These are phyloP conservation scores for Ctenicera cuprea DNA, from an alignment of 2,888 invertebrate species.

Conservation along the genomic window DNA sequence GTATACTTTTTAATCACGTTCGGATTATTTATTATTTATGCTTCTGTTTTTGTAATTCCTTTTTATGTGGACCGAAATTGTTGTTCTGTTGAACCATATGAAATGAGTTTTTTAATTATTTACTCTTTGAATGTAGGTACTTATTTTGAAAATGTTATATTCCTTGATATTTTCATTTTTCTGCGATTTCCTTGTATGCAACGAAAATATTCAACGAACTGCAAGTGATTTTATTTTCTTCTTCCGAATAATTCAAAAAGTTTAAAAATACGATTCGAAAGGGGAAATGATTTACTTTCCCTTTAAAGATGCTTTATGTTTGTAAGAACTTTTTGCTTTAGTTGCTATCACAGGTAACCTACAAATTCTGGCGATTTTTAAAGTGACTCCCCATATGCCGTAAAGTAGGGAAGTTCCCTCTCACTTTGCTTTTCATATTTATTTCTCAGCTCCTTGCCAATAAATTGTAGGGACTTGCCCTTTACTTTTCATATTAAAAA, in stretches of 20 bases:
- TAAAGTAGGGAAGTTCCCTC: conserved; percentile 46
- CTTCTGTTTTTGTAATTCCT: conserved; percentile 49
- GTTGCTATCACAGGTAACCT: conserved; percentile 29
- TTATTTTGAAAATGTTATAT: conserved; percentile 1
- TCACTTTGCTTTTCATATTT: conserved; percentile 50
- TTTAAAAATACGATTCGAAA: not conserved
- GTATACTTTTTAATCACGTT: conserved; percentile 60
- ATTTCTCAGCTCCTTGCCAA: conserved; percentile 42
- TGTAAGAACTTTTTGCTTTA: conserved; percentile 30
- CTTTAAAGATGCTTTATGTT: conserved; percentile 28
- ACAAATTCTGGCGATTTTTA: conserved; percentile 43
- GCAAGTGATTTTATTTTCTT: not conserved
- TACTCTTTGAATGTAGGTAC: conserved; percentile 1
- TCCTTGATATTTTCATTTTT: not conserved
- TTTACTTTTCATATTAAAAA: not conserved
- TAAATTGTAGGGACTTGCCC: conserved; percentile 41
- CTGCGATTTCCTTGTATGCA: not conserved
- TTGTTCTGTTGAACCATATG: conserved; percentile 34
- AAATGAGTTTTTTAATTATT: conserved; percentile 33
- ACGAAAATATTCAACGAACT: not conserved
- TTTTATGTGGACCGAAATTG: conserved; percentile 44
- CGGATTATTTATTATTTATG: conserved; percentile 58
- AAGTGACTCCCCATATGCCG: conserved; percentile 45
- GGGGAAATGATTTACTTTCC: conserved; percentile 1
- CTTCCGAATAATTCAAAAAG: not conserved